A percentile compares a stretch with the other conserved stretches of the same genome.
phyloP scores from a whole-genome alignment of 2,113 vertebrate genomes.

The Sarotherodon lohbergeri region DNA sequence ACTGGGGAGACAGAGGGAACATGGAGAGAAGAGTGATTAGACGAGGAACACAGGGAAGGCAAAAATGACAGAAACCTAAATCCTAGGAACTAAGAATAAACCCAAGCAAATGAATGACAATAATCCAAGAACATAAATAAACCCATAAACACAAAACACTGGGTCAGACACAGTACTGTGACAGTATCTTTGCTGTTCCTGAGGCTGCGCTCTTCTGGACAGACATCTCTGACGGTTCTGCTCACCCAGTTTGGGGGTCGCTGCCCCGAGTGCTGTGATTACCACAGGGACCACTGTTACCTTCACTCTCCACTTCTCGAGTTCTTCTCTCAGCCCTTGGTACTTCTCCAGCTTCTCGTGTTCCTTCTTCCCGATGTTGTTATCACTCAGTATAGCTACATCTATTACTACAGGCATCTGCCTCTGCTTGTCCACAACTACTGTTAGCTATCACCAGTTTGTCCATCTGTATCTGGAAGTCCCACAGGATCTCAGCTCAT shows the following conservation, averaged over 20 bases:
- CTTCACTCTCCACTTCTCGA: background rate
- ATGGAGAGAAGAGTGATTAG: background rate
- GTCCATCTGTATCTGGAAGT: background rate
- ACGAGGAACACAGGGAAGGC: background rate
- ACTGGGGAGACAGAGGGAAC: background rate
- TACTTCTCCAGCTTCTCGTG: background rate
- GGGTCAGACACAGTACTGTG: background rate
- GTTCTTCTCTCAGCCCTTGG: background rate
- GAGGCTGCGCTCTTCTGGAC: background rate
- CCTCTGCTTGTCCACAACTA: background rate
- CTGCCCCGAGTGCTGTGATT: background rate
- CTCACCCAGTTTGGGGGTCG: background rate
- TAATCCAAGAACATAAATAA: background rate
- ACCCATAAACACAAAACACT: background rate
- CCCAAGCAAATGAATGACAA: background rate
- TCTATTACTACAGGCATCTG: background rate
- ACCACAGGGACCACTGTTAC: background rate
- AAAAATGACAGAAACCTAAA: background rate
- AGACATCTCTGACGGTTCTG: background rate
- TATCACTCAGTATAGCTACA: background rate
- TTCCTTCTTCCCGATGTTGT: background rate
- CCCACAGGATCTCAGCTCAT: background rate
- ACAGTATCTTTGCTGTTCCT: background rate
- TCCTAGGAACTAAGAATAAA: background rate
- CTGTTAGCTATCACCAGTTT: background rate